Evolutionary conservation across 2,888 invertebrate species (phyloP).

Genomic region (Philereme transversata): DNA sequence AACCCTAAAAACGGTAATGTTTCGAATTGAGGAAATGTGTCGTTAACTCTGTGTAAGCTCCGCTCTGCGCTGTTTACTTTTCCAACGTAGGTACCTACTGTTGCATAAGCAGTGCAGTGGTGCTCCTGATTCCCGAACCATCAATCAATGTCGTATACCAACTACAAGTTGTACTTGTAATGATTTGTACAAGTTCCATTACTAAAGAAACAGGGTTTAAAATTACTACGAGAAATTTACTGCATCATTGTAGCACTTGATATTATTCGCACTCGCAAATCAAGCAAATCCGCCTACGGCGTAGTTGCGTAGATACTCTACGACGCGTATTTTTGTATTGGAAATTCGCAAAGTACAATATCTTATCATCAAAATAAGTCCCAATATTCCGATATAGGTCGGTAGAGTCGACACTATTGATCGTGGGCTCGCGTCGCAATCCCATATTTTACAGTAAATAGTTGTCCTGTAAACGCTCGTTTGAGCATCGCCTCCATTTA

Average conservation of each 20-base stretch:
- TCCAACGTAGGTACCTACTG: conserved; percentile 13
- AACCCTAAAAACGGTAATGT: conserved; percentile 24
- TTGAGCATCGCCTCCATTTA: conserved; percentile 58
- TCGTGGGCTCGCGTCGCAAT: conserved; percentile 46
- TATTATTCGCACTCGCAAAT: no score
- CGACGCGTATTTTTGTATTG: conserved; percentile 9
- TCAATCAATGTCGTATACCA: conserved; percentile 18
- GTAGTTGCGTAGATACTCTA: neutral
- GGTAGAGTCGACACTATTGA: conserved; percentile 45
- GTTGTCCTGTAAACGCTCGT: conserved; percentile 56
- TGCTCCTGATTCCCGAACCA: conserved; percentile 18
- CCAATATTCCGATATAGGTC: conserved; percentile 44
- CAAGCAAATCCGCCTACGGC: neutral
- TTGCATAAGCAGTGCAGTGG: conserved; percentile 19
- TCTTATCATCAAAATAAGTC: conserved; percentile 27
- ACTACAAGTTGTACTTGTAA: no score
- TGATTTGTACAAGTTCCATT: no score
- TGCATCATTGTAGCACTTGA: no score
- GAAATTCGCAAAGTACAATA: conserved; percentile 22
- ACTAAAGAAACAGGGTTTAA: no score
- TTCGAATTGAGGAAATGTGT: conserved; percentile 35
- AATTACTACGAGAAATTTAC: no score
- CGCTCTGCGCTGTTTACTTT: conserved; percentile 13
- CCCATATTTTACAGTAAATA: conserved; percentile 62
- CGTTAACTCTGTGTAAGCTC: conserved; percentile 28